Base-by-base conservation (phyloP, 92 coral and sea anemone genomes). In the Zoanthus solanderi region DNA sequence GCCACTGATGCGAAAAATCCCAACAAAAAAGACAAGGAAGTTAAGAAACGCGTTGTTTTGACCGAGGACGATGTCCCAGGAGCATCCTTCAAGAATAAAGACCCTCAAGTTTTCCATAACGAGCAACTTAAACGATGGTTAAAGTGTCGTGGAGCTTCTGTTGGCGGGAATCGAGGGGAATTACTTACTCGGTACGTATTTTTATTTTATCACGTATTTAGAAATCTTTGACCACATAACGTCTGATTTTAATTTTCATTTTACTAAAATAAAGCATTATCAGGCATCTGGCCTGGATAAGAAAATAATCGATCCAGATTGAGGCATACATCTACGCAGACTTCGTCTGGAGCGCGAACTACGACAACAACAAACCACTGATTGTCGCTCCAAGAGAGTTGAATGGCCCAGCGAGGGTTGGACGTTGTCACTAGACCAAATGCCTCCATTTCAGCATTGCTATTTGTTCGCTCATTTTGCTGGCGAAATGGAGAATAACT, bases 361-460 rank as follows among this genome's bases (percentile, higher is more conserved):
- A 46, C 85, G 76, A 42, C 63, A 84, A 87, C 71, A 83, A 63
- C 58, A 76, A 76, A 76, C 76, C 75, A 60, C 32, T 87, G 15
- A 48, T 9, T 4, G 44, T 73, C 57, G 30, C 29, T 63, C 29
- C 30, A 16, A 63, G 71, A 16, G 71, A 63, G 68, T 88, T n/a
- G 88, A 83, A 61, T 89, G 92, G 92, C 92, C 92, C 5, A 90
- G 67, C 15, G 93, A 87, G 50, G 93, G 93, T 28, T 90, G 93
- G 90, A 86, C 71, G 4, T 18, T 63, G 71, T 63, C 71, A 18
- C 76, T 82, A 75, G 52, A 72, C 16, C 73, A 80, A 42, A 72
- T 81, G 83, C 87, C 90, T 52, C 84, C 71, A 44, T 87, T 77
- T 65, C 90, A 87, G 84, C 84, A 87, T 68, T 87, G 84, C 56